phyloP scores from a whole-genome alignment of 2,113 vertebrate species.

The Ictalurus punctatus region DNA sequence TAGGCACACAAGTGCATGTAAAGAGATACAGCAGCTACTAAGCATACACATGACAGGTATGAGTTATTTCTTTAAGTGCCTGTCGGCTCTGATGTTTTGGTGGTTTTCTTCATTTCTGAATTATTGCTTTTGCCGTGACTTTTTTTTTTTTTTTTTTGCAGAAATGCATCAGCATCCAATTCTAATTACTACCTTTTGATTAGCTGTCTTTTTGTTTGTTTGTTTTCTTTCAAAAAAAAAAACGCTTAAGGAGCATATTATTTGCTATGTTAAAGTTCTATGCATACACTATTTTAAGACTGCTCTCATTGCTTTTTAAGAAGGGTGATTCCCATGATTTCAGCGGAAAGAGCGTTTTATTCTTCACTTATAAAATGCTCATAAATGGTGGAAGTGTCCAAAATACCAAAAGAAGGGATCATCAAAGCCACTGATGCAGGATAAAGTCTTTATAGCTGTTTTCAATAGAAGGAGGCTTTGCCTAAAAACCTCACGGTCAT shows the following conservation, averaged over 20 bases:
- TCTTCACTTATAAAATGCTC: slow-evolving; percentile 34
- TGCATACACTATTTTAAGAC: not conserved
- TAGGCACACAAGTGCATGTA: slow-evolving; percentile 36
- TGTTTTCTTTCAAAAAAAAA: not conserved
- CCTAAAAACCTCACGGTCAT: slow-evolving; percentile 53
- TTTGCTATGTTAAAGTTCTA: not conserved
- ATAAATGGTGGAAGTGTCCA: slow-evolving; percentile 29
- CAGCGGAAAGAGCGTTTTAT: not conserved
- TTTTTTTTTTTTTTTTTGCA: slow-evolving; percentile 38
- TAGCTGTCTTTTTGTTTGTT: not conserved
- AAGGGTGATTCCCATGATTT: not conserved
- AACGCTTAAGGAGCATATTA: slow-evolving; percentile 1
- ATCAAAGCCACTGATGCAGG: slow-evolving; percentile 36
- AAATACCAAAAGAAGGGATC: slow-evolving; percentile 1
- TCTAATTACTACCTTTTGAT: slow-evolving; percentile 39
- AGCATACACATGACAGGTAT: slow-evolving; percentile 43
- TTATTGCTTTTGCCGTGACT: slow-evolving; percentile 35
- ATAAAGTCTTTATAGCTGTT: slow-evolving; percentile 45
- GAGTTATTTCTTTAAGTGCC: slow-evolving; percentile 37
- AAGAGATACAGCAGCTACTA: slow-evolving; percentile 44
- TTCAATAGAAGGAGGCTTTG: slow-evolving; percentile 38
- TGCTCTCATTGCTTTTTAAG: not conserved
- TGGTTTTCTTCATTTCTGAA: not conserved
- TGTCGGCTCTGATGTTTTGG: slow-evolving; percentile 5
- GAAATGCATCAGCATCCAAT: slow-evolving; percentile 9